Conservation (phyloP, 2,888 invertebrate genomes). For the Smittia aterrima region DNA sequence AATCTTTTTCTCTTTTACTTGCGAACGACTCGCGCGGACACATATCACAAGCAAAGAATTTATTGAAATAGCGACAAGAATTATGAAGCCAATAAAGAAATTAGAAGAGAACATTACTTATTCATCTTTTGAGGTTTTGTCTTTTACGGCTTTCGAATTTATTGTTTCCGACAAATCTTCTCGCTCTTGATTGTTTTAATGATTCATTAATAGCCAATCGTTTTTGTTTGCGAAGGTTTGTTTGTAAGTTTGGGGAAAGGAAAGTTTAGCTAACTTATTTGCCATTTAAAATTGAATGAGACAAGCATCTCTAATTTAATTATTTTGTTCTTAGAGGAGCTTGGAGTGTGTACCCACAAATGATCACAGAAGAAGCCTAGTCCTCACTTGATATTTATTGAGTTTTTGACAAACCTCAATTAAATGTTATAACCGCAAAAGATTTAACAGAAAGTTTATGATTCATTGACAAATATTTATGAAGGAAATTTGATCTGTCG, state of each 20-base stretch:
- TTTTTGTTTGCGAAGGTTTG: no score
- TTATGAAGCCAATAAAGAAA: conserved; percentile 15
- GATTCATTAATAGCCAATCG: neutral
- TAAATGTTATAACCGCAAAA: no score
- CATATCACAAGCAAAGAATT: neutral
- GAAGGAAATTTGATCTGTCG: conserved; percentile 23
- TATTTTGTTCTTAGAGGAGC: no score
- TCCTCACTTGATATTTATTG: no score
- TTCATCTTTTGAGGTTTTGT: neutral
- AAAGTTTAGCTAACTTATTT: no score
- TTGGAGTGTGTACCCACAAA: no score
- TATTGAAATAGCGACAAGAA: neutral
- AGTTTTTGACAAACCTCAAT: no score
- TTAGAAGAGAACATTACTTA: conserved; percentile 10
- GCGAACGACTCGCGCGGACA: neutral
- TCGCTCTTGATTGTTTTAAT: neutral
- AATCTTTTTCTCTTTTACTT: neutral
- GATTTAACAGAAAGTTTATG: conserved; percentile 17
- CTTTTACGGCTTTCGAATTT: neutral
- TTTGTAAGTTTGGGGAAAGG: neutral
- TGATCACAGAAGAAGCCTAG: no score
- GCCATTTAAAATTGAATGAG: no score
- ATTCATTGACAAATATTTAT: conserved; percentile 17
- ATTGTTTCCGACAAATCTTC: neutral
- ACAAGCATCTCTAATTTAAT: no score